These are phyloP conservation scores for Liposcelis brunnea DNA, from an alignment of 2,888 invertebrate genomes.

Conservation along the genomic window DNA sequence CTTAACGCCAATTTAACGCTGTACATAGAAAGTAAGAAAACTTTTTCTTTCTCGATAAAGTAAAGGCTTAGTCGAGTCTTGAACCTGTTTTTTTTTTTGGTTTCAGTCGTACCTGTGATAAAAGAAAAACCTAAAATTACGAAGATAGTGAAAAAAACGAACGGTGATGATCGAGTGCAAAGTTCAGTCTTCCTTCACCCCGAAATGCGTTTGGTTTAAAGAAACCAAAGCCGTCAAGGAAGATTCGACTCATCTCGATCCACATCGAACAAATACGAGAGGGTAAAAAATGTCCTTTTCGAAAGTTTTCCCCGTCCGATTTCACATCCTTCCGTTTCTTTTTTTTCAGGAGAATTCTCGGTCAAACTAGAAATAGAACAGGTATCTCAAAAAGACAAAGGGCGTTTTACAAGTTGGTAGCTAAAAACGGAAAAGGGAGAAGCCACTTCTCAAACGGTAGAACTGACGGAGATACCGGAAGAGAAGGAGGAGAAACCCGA, in stretches of 20 bases:
- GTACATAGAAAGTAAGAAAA: slow-evolving; percentile 84
- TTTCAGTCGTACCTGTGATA: slow-evolving; percentile 74
- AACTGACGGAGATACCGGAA: slow-evolving; percentile 66
- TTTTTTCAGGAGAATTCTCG: slow-evolving; percentile 78
- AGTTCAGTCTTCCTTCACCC: slow-evolving; percentile 84
- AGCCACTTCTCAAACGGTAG: slow-evolving; percentile 73
- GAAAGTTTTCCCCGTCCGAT: too few relatives aligned
- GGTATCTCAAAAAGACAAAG: slow-evolving; percentile 63
- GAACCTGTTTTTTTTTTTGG: slow-evolving; percentile 11
- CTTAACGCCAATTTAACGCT: slow-evolving; percentile 91
- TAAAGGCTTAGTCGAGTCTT: too few relatives aligned
- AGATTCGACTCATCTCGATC: slow-evolving; percentile 55
- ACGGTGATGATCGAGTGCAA: slow-evolving; percentile 86
- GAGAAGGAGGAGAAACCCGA: slow-evolving; percentile 57
- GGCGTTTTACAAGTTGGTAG: slow-evolving; percentile 76
- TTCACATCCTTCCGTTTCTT: too few relatives aligned
- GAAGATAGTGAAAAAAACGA: slow-evolving; percentile 78
- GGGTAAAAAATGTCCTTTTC: too few relatives aligned
- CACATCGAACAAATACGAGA: slow-evolving; percentile 63
- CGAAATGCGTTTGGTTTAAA: slow-evolving; percentile 86
- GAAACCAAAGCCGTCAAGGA: slow-evolving; percentile 62
- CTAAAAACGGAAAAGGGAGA: slow-evolving; percentile 88
- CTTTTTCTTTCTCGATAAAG: too few relatives aligned
- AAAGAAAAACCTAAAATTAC: slow-evolving; percentile 84
- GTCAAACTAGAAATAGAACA: slow-evolving; percentile 81